phyloP scores from a whole-genome alignment of 2,888 invertebrate genomes.

The Xanthia icteritia region DNA sequence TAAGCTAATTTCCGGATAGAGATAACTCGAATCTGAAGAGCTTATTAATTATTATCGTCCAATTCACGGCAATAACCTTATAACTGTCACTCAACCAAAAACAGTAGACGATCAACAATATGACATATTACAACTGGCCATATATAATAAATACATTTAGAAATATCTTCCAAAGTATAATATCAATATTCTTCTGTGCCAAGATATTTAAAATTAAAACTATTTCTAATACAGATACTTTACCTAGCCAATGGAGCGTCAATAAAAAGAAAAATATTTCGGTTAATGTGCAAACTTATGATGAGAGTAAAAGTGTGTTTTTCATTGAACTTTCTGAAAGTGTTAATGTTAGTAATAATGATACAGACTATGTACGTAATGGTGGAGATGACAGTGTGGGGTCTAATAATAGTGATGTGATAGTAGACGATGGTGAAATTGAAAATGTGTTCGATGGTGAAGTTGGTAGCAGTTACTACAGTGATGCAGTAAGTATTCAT shows the following conservation, averaged over 20 bases:
- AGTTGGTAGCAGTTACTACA: not conserved
- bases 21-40: constrained; percentile 20
- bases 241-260: constrained; percentile 68
- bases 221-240: constrained; percentile 68
- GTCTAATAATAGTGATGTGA: not conserved
- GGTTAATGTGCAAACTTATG: constrained; percentile 61
- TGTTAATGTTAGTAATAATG: not conserved
- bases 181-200: constrained; percentile 32
- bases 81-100: constrained; percentile 13
- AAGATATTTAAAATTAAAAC: constrained; percentile 30
- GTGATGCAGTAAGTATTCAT: constrained; percentile 35
- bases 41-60: constrained; percentile 53
- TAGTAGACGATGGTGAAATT: not conserved
- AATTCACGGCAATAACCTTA: constrained; percentile 40
- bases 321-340: constrained; percentile 42
- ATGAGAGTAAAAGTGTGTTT: constrained; percentile 34
- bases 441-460: not conserved
- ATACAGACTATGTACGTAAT: constrained; percentile 1
- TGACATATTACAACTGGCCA: constrained; percentile 31
- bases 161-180: constrained; percentile 28
- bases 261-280: constrained; percentile 54
- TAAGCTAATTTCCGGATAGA: constrained; percentile 15
- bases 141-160: constrained; percentile 21
- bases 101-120: constrained; percentile 24
- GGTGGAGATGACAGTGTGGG: constrained; percentile 6